Conservation (phyloP, 2,888 invertebrate genomes). For the Ornithoptera alexandrae region DNA sequence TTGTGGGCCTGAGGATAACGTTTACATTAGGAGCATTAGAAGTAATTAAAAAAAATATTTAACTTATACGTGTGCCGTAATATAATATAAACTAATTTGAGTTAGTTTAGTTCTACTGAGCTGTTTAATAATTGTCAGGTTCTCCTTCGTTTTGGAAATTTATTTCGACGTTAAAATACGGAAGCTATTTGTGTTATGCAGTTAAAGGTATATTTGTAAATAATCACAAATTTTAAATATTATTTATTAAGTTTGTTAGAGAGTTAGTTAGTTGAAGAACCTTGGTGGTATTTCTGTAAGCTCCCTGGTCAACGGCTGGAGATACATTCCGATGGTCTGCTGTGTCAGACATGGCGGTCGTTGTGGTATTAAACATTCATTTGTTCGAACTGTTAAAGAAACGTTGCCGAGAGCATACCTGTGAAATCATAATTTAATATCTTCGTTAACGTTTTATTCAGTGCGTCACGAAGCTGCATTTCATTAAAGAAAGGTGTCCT, state of each 20-base stretch:
- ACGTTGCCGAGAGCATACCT: conserved; percentile 55
- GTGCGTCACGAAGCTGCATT: background rate
- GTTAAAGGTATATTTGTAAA: too few relatives aligned
- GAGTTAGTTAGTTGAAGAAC: conserved; percentile 36
- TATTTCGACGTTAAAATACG: too few relatives aligned
- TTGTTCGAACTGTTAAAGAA: conserved; percentile 50
- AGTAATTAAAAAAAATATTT: background rate
- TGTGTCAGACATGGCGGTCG: conserved; percentile 73
- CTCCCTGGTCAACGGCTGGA: conserved; percentile 66
- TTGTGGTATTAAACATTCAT: conserved; percentile 65
- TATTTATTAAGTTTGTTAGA: background rate
- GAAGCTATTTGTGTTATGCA: too few relatives aligned
- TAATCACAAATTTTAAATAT: too few relatives aligned
- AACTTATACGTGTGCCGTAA: too few relatives aligned
- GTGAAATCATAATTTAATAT: conserved; percentile 12
- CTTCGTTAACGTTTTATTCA: background rate
- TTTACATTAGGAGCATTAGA: background rate
- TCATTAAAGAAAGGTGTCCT: background rate
- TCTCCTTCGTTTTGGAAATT: too few relatives aligned
- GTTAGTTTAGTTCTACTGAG: too few relatives aligned
- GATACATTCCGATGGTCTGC: conserved; percentile 62
- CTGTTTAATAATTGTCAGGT: too few relatives aligned
- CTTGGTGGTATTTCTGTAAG: conserved; percentile 57
- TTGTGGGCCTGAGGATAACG: conserved; percentile 49
- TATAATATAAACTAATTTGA: too few relatives aligned